Evolutionary conservation across 1,140 invertebrate genomes (phyloP).

Genomic region (Globodera ellingtonae): DNA sequence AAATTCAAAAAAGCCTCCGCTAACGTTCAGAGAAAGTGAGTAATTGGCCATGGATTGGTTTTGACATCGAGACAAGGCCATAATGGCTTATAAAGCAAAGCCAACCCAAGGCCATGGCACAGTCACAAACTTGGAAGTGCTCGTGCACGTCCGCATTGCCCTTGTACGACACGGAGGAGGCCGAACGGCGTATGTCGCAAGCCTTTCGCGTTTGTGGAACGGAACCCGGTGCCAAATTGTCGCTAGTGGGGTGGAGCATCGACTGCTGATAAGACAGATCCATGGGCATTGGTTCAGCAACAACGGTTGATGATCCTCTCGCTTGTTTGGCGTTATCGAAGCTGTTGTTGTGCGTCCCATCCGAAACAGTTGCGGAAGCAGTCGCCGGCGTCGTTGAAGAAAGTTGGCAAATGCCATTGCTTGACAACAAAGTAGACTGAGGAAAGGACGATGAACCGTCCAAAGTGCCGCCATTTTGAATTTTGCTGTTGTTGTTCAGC

Average conservation of each 20-base stretch:
- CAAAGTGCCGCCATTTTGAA: background rate
- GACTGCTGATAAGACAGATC: background rate
- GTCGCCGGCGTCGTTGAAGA: background rate
- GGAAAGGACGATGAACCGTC: background rate
- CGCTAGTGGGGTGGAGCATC: background rate
- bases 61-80: too few species aligned
- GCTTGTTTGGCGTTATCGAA: constrained; percentile 1
- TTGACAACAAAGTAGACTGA: background rate
- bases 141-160: constrained; percentile 22
- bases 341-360: background rate
- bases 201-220: background rate
- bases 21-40: too few species aligned
- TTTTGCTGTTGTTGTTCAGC: background rate
- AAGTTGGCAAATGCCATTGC: background rate
- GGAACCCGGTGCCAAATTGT: background rate
- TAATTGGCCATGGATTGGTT: too few species aligned
- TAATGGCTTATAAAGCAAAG: too few species aligned
- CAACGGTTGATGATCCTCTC: background rate
- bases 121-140: constrained; percentile 10
- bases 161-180: constrained; percentile 26
- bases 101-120: too few species aligned
- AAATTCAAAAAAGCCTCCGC: background rate
- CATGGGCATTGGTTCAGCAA: background rate
- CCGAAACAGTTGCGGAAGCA: background rate
- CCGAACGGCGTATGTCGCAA: constrained; percentile 14